Conservation (phyloP, 2,888 invertebrate species). For the Octodonta nipae region DNA sequence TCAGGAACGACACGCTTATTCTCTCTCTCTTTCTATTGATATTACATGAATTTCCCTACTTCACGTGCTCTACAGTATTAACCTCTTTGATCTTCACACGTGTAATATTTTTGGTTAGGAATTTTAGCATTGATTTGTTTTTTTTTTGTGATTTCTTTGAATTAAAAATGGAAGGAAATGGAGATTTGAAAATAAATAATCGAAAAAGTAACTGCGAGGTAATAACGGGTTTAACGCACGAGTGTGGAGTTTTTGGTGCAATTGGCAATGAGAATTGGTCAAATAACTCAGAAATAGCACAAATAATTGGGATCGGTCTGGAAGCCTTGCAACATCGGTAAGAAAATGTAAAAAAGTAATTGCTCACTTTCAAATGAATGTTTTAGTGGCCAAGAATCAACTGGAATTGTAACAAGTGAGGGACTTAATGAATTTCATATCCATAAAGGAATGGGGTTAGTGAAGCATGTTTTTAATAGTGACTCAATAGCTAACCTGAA, state of each 20-base stretch:
- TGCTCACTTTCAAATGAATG: conserved; percentile 9
- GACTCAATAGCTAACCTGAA: conserved; percentile 72
- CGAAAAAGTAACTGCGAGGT: no score
- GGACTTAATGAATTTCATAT: conserved; percentile 68
- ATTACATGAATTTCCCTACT: no score
- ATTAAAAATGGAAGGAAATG: no score
- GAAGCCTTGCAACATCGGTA: conserved; percentile 85
- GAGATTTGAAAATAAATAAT: no score
- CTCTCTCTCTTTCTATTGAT: no score
- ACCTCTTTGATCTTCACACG: no score
- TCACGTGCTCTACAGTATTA: no score
- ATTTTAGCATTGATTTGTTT: no score
- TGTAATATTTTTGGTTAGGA: no score
- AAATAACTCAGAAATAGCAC: conserved; percentile 57
- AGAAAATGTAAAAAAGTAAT: conserved; percentile 4
- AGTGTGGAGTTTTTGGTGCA: conserved; percentile 91
- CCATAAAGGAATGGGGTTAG: conserved; percentile 92
- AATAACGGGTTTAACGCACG: conserved; percentile 62
- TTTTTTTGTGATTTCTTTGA: no score
- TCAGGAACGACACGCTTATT: no score
- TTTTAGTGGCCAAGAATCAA: conserved; percentile 91
- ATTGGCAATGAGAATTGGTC: conserved; percentile 48
- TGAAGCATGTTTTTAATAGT: conserved; percentile 82
- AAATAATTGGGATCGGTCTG: conserved; percentile 79
- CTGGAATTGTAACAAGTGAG: conserved; percentile 87